A percentile compares a stretch with the other conserved stretches of the same genome.
phyloP scores from a whole-genome alignment of 2,113 vertebrate genomes.

The Lycocorax pyrrhopterus region DNA sequence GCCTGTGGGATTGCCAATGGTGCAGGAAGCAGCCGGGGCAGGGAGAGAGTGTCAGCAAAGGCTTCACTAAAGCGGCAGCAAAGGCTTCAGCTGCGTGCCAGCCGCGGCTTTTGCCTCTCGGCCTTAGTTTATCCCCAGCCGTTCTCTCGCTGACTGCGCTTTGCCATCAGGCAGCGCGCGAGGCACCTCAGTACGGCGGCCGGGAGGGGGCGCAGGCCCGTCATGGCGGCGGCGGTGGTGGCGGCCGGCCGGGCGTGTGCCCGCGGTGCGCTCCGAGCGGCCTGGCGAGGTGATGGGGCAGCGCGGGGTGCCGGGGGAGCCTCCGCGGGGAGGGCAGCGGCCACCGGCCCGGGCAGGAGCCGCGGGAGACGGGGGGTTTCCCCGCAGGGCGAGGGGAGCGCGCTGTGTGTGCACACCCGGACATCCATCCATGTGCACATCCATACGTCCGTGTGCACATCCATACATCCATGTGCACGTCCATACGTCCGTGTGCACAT shows the following conservation, averaged over 20 bases:
- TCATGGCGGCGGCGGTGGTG: slow-evolving; percentile 5
- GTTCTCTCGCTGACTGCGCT: fast-evolving
- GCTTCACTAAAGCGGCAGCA: fast-evolving
- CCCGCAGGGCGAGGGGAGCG: not conserved
- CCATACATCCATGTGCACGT: too few species aligned
- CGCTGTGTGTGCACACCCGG: fast-evolving
- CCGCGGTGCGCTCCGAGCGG: not conserved
- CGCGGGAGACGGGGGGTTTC: too few species aligned
- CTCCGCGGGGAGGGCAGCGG: not conserved
- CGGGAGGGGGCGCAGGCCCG: not conserved
- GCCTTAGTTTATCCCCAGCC: fast-evolving
- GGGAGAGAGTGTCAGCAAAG: fast-evolving
- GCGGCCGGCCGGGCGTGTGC: not conserved
- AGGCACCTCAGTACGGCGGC: not conserved
- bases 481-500: too few species aligned
- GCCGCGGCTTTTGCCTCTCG: fast-evolving
- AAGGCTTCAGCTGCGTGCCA: fast-evolving
- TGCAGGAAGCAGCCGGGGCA: fast-evolving
- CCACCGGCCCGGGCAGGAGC: fast-evolving
- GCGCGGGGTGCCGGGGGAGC: not conserved
- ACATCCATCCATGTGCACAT: too few species aligned
- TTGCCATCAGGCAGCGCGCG: not conserved
- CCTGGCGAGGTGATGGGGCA: not conserved
- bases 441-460: not conserved
- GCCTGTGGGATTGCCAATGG: fast-evolving